phyloP scores from a whole-genome alignment of 2,888 invertebrate species.

The Brachypterus glaber region DNA sequence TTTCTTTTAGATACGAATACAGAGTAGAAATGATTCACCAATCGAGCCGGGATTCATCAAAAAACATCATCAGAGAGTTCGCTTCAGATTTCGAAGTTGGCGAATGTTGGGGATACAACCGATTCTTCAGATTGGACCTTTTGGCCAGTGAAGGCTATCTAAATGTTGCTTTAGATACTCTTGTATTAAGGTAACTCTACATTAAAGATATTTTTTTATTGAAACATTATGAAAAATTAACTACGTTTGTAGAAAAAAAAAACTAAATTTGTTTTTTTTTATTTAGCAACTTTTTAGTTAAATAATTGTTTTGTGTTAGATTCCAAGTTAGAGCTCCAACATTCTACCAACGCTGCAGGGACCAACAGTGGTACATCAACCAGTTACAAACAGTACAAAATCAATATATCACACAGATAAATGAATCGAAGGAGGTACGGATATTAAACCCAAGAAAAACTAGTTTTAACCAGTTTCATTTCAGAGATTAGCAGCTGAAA shows the following conservation, averaged over 20 bases:
- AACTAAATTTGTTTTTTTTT: background rate
- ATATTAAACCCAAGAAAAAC: slow-evolving; percentile 2
- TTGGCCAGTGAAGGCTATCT: slow-evolving; percentile 86
- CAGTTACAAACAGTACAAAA: slow-evolving; percentile 73
- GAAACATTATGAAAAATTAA: background rate
- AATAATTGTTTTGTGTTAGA: slow-evolving; percentile 41
- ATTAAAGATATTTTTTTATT: no score
- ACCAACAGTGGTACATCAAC: slow-evolving; percentile 87
- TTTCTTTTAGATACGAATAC: slow-evolving; percentile 67
- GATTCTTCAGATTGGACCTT: slow-evolving; percentile 83
- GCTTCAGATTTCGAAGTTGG: slow-evolving; percentile 94
- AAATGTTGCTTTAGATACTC: slow-evolving; percentile 71
- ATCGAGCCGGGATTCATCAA: slow-evolving; percentile 67
- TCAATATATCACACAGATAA: slow-evolving; percentile 71
- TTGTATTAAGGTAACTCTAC: slow-evolving; percentile 59
- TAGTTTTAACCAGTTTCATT: slow-evolving; percentile 12
- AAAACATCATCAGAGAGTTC: slow-evolving; percentile 88
- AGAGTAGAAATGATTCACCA: slow-evolving; percentile 93
- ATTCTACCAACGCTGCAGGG: slow-evolving; percentile 86
- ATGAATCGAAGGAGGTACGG: slow-evolving; percentile 70
- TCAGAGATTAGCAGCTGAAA: slow-evolving; percentile 57
- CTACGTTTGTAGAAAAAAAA: background rate
- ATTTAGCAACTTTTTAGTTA: no score
- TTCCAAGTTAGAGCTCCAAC: slow-evolving; percentile 91
- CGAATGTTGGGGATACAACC: slow-evolving; percentile 94